Conservation (phyloP, 2,113 vertebrate species). For the Phodopus roborovskii region DNA sequence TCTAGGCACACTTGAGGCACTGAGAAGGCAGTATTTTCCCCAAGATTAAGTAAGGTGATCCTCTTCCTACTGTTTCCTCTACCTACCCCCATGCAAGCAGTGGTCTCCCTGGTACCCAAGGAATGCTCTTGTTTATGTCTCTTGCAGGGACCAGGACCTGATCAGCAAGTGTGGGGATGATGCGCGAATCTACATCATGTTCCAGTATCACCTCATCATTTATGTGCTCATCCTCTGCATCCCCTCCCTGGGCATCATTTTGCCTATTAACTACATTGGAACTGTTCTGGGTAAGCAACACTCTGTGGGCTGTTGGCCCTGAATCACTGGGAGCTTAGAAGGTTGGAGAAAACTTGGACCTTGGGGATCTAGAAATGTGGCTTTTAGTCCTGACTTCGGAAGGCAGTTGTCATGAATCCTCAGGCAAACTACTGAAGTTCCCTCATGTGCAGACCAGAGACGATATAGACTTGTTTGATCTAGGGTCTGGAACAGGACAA, state of each 20-base stretch:
- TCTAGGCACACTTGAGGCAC: background rate
- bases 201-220: slow-evolving; percentile 96
- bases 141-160: slow-evolving; percentile 93
- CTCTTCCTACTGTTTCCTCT: background rate
- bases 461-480: background rate
- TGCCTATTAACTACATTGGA: slow-evolving; percentile 96
- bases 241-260: slow-evolving; percentile 94
- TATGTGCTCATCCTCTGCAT: slow-evolving; percentile 92
- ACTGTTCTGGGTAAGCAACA: slow-evolving; percentile 91
- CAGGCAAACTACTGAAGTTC: background rate
- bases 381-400: background rate
- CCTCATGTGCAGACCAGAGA: background rate
- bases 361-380: background rate
- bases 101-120: background rate
- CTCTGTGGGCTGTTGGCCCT: background rate
- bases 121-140: slow-evolving; percentile 49
- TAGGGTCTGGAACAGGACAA: background rate
- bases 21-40: background rate
- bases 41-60: background rate
- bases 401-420: background rate
- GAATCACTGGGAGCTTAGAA: background rate
- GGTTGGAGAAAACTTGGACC: background rate
- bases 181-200: slow-evolving; percentile 96
- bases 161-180: slow-evolving; percentile 96
- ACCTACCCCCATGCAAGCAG: fast-evolving